Evolutionary conservation across 1,140 invertebrate species (phyloP), one percentile per base, ranked within the genome.

Genomic region (Popillia japonica): DNA sequence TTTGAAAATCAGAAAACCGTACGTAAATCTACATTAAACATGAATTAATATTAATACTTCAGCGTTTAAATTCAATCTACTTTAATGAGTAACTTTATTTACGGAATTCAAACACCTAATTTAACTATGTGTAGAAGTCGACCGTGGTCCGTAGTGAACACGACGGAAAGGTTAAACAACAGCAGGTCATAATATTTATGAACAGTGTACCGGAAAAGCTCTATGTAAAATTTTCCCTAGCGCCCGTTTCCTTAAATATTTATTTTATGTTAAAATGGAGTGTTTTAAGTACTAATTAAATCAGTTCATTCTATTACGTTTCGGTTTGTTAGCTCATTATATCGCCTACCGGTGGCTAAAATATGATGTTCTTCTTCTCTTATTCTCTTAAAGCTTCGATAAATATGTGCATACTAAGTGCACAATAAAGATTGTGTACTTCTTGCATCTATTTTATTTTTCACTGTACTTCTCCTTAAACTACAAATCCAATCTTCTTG

Each of bases 251-350:
- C 44, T 48, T 48, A 48, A 48, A 48, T 48, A 48, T 48, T 48
- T 48, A 48, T 48, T 48, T 48, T 48, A 48, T 48, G 44, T 48
- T 48, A 48, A 48, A 48, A 14, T 48, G 1, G 44, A 48, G 17
- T 48, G 44, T 48, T 48, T 48, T 48, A 48, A 48, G 44, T 48
- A 48, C 11, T 48, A 48, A 48, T 48, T 48, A 48, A 48, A 48
- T 48, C 44, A 48, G 44, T 11, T 42, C 41, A 42, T 42, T 48
- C 44, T 48, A n/a, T n/a, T 48, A 9, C 44, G 44, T 48, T 48
- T 48, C 44, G 44, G 44, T 48, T 48, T 48, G 44, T 48, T 48
- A 48, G 44, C 44, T 48, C 44, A 48, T 48, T 48, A 48, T n/a
- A 14, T 48, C 2, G 8, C 44, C 44, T 48, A 48, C 10, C 44